These are phyloP conservation scores for Sebastes diaconus DNA, from an alignment of 2,797 vertebrate genomes.

Conservation along the genomic window DNA sequence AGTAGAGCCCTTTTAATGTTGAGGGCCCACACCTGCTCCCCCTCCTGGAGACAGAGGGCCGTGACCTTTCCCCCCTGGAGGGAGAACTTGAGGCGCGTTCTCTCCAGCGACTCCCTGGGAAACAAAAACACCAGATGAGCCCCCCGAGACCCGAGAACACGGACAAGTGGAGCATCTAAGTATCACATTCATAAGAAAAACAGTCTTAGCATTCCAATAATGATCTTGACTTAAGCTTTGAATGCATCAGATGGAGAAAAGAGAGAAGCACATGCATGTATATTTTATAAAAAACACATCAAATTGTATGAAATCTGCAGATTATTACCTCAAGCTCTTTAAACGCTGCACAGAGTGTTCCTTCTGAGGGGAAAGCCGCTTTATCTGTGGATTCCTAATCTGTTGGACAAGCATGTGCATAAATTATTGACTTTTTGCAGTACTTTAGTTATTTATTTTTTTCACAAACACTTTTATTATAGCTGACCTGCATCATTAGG, in stretches of 20 bases:
- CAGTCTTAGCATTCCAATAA: constrained; percentile 51
- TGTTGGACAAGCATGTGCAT: constrained; percentile 51
- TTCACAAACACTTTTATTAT: neutral
- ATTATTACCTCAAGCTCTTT: constrained; percentile 82
- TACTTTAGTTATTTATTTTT: neutral
- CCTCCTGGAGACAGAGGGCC: constrained; percentile 83
- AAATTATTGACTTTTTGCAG: neutral
- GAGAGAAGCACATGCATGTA: neutral
- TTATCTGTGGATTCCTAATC: constrained; percentile 87
- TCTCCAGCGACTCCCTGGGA: constrained; percentile 86
- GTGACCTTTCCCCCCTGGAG: constrained; percentile 85
- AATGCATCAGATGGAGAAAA: neutral
- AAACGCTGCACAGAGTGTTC: constrained; percentile 81
- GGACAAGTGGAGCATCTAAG: constrained; percentile 61
- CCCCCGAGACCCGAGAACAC: constrained; percentile 51
- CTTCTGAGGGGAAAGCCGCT: constrained; percentile 78
- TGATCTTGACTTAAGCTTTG: neutral
- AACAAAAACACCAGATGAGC: constrained; percentile 84
- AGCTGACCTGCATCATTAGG: constrained; percentile 79
- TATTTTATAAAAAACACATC: neutral
- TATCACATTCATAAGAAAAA: constrained; percentile 65
- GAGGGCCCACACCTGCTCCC: constrained; percentile 87
- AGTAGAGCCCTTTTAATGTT: constrained; percentile 90
- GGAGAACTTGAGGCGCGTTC: constrained; percentile 84
- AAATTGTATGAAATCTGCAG: neutral